phyloP scores from a whole-genome alignment of 2,888 invertebrate genomes.

The Stratiomys singularior region DNA sequence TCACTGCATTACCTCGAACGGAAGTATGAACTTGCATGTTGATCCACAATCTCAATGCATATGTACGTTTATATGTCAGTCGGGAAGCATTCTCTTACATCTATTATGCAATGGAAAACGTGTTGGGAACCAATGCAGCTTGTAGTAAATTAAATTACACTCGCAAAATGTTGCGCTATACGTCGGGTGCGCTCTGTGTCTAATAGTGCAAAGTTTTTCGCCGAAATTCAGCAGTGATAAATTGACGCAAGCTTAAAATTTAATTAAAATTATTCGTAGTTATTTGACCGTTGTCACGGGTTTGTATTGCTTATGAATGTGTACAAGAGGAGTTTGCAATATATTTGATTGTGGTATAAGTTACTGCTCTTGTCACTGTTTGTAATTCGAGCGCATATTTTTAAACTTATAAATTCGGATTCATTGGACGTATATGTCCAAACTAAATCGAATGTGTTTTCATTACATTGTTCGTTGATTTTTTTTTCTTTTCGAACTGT shows the following conservation, averaged over 20 bases:
- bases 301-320: not conserved
- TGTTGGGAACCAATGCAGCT: slow-evolving; percentile 21
- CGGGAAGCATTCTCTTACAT: not conserved
- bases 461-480: no score
- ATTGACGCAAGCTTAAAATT: slow-evolving; percentile 44
- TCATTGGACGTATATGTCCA: no score
- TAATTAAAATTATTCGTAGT: slow-evolving; percentile 45
- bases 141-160: slow-evolving; percentile 32
- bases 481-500: no score
- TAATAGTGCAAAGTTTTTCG: slow-evolving; percentile 22
- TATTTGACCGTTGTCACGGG: not conserved
- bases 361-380: not conserved
- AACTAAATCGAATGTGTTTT: not conserved
- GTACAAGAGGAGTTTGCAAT: not conserved
- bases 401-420: not conserved
- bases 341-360: slow-evolving; percentile 2
- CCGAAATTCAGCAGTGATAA: slow-evolving; percentile 21
- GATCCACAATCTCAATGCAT: no score
- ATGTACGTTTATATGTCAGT: no score
- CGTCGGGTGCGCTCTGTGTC: slow-evolving; percentile 1
- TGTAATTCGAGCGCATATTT: not conserved
- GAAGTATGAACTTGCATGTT: not conserved
- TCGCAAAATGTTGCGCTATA: slow-evolving; percentile 15
- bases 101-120: not conserved
- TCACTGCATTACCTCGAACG: not conserved